Evolutionary conservation across 2,888 invertebrate species (phyloP), one percentile per base, ranked within the genome.

Genomic region (Dascillus cervinus): DNA sequence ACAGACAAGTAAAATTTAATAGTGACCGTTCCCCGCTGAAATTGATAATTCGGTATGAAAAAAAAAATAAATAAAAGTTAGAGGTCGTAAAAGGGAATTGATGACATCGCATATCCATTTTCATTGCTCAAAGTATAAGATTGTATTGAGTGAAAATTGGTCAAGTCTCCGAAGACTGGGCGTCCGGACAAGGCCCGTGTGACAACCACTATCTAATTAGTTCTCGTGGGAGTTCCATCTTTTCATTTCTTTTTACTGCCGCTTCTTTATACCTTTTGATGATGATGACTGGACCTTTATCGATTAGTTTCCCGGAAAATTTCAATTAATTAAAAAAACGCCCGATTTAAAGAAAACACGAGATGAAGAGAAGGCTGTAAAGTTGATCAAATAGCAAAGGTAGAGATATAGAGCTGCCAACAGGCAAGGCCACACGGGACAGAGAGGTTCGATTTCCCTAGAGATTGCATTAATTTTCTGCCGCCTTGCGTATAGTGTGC

Each of bases 401-500:
- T 34, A 52, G 46, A n/a, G n/a, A 55, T 50, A 47, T 52, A 49
- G 48, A 50, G 53, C 50, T 52, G 55, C 56, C 54, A 56, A 53
- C 55, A 56, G 46, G 44, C 51, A 52, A 52, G 52, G 52, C 50
- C 58, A 50, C 53, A 56, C 45, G 57, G 60, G 65, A 71, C 52
- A 53, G 53, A 54, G 70, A 69, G 71, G 66, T 67, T 71, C 73
- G 73, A 75, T 76, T 75, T 75, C 75, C 75, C 75, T 53, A 50
- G 73, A 69, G 75, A 60, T 69, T 71, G 70, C 75, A 76, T 77
- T 77, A 77, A 78, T 78, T 78, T 78, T 78, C 77, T 77, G 77
- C 77, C 76, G 77, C 77, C 77, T 77, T 77, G 77, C 75, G 76
- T 77, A 76, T 75, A 78, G 69, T 73, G 72, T 75, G 67, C 77